Conservation (phyloP, 92 coral and sea anemone species). For the Plumapathes pennacea region DNA sequence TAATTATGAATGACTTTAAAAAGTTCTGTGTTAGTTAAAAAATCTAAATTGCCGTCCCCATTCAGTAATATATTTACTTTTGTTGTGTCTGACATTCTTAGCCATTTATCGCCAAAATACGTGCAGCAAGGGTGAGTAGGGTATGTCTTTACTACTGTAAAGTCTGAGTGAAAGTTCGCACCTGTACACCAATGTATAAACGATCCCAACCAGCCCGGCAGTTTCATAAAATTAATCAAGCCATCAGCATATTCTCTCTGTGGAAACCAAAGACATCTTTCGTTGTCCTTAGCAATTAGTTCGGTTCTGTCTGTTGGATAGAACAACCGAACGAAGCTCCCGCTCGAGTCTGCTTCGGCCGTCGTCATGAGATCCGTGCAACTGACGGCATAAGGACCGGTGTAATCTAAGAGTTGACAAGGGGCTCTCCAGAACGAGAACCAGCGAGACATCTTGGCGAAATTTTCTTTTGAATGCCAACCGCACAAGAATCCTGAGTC, state of each 20-base stretch:
- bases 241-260: slow-evolving; percentile 75
- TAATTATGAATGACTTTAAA: too few relatives aligned
- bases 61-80: too few relatives aligned
- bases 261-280: slow-evolving; percentile 63
- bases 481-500: too few relatives aligned
- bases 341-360: too few relatives aligned
- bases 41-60: too few relatives aligned
- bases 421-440: slow-evolving; percentile 56
- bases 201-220: slow-evolving; percentile 76
- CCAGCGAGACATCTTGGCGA: slow-evolving; percentile 67
- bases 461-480: too few relatives aligned
- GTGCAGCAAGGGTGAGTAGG: too few relatives aligned
- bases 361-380: slow-evolving; percentile 92
- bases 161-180: too few relatives aligned
- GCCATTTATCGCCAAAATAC: too few relatives aligned
- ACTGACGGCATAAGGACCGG: slow-evolving; percentile 80
- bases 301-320: slow-evolving; percentile 61
- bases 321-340: slow-evolving; percentile 80
- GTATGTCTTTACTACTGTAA: too few relatives aligned
- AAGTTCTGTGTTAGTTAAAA: too few relatives aligned
- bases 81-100: too few relatives aligned
- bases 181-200: slow-evolving; percentile 77
- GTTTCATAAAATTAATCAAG: slow-evolving; percentile 58
- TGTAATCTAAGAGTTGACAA: slow-evolving; percentile 38
- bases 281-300: slow-evolving; percentile 3